Conservation (phyloP, 2,888 invertebrate species). For the Augochlorella aurata region DNA sequence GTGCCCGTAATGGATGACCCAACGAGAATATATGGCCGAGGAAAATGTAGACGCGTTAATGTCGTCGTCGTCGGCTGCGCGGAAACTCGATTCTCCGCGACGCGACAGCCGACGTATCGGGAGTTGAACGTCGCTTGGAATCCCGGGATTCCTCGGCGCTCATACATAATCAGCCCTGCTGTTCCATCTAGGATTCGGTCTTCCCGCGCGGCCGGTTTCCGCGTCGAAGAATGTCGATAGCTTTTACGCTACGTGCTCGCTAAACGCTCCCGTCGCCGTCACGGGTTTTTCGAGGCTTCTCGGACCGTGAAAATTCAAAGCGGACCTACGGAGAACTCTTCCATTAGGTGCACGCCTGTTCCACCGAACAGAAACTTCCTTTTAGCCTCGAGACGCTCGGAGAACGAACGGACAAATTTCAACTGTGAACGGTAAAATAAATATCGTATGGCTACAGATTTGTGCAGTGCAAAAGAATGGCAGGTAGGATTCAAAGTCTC, state of each 20-base stretch:
- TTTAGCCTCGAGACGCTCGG: background rate
- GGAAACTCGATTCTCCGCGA: slow-evolving; percentile 52
- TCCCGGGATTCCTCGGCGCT: slow-evolving; percentile 53
- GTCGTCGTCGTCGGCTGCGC: slow-evolving; percentile 51
- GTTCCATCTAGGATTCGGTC: slow-evolving; percentile 45
- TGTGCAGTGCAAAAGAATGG: too few relatives aligned
- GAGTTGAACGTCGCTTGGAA: slow-evolving; percentile 59
- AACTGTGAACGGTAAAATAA: background rate
- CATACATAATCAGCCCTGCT: slow-evolving; percentile 57
- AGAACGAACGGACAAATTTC: slow-evolving; percentile 14
- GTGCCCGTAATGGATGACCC: slow-evolving; percentile 51
- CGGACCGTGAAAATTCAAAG: slow-evolving; percentile 28
- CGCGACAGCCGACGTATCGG: slow-evolving; percentile 50
- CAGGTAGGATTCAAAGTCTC: too few relatives aligned
- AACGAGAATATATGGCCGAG: slow-evolving; percentile 56
- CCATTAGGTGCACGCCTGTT: slow-evolving; percentile 7
- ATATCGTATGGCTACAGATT: background rate
- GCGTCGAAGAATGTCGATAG: slow-evolving; percentile 60
- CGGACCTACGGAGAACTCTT: slow-evolving; percentile 2
- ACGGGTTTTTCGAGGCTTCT: slow-evolving; percentile 21
- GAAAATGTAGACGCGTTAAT: slow-evolving; percentile 54
- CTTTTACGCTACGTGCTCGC: slow-evolving; percentile 51
- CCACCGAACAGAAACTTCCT: background rate
- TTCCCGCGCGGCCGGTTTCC: slow-evolving; percentile 49
- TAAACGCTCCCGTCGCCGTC: slow-evolving; percentile 33